Percentiles rank a stretch among this genome's conserved stretches.
Conservation (phyloP, 2,888 invertebrate species). For the Geophilus truncorum region DNA sequence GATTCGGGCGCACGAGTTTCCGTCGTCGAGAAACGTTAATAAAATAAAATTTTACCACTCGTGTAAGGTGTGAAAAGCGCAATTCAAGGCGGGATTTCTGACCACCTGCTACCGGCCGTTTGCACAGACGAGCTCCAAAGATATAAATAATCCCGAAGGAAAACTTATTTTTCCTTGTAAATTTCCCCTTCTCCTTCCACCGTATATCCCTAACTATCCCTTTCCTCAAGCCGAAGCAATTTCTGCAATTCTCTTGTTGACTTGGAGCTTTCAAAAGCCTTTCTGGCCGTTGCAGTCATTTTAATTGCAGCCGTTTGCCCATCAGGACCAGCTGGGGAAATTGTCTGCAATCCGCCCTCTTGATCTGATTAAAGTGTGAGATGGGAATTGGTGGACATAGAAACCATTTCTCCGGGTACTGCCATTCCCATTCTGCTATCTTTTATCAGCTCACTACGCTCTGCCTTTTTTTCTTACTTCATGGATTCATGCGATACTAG, state of each 20-base stretch:
- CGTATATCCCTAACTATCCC: background rate
- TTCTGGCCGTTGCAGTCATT: slow-evolving; percentile 17
- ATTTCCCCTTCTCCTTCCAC: background rate
- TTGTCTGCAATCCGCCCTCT: slow-evolving; percentile 27
- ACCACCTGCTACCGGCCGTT: slow-evolving; percentile 25
- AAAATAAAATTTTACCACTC: slow-evolving; percentile 17
- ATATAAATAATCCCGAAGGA: slow-evolving; percentile 14
- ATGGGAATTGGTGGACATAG: slow-evolving; percentile 22
- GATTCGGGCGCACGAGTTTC: background rate
- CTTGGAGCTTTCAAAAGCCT: slow-evolving; percentile 5
- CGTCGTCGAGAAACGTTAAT: slow-evolving; percentile 12
- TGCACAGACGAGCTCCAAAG: background rate
- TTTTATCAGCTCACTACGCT: slow-evolving; percentile 8
- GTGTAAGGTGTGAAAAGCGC: slow-evolving; percentile 25
- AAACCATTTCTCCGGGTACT: background rate
- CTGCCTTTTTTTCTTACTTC: background rate
- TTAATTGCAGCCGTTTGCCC: slow-evolving; percentile 19
- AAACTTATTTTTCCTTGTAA: slow-evolving; percentile 22
- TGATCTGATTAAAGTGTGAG: slow-evolving; percentile 27
- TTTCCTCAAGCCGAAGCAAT: background rate
- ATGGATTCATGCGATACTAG: background rate
- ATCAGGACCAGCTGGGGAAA: slow-evolving; percentile 25
- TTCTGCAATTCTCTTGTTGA: slow-evolving; percentile 12
- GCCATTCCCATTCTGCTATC: slow-evolving; percentile 6
- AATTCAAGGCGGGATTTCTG: slow-evolving; percentile 21